Evolutionary conservation across 2,888 invertebrate genomes (phyloP).

Genomic region (Brenthis daphne): DNA sequence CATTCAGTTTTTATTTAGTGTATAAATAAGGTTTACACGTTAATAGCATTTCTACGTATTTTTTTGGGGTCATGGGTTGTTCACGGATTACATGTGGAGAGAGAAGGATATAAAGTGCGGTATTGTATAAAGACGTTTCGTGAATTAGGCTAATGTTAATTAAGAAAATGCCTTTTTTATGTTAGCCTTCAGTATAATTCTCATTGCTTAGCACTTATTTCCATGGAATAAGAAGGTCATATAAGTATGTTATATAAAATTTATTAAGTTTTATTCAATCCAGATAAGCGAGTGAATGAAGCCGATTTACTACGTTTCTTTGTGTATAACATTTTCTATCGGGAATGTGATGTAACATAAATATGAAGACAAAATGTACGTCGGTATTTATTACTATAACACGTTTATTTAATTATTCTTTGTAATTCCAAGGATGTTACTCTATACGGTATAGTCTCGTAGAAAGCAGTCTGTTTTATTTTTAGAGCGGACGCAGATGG

Average conservation of each 20-base stretch:
- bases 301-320: too few relatives aligned
- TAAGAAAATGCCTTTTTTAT: slow-evolving; percentile 10
- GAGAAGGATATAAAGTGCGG: slow-evolving; percentile 1
- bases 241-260: not conserved
- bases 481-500: slow-evolving; percentile 71
- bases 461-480: slow-evolving; percentile 55
- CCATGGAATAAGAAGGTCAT: not conserved
- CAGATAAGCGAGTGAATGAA: too few relatives aligned
- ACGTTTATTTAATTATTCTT: slow-evolving; percentile 12
- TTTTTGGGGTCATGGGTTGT: slow-evolving; percentile 14
- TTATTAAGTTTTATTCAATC: too few relatives aligned
- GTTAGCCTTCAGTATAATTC: slow-evolving; percentile 6
- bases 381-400: too few relatives aligned
- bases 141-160: slow-evolving; percentile 20
- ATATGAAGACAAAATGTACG: too few relatives aligned
- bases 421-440: slow-evolving; percentile 33
- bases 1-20: slow-evolving; percentile 25
- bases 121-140: slow-evolving; percentile 8
- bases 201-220: not conserved
- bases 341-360: too few relatives aligned
- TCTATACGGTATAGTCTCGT: slow-evolving; percentile 31
- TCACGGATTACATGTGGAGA: not conserved
- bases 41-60: slow-evolving; percentile 14
- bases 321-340: too few relatives aligned
- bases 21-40: slow-evolving; percentile 21